Conservation (phyloP, 1,140 invertebrate species). For the Laupala kohalensis region DNA sequence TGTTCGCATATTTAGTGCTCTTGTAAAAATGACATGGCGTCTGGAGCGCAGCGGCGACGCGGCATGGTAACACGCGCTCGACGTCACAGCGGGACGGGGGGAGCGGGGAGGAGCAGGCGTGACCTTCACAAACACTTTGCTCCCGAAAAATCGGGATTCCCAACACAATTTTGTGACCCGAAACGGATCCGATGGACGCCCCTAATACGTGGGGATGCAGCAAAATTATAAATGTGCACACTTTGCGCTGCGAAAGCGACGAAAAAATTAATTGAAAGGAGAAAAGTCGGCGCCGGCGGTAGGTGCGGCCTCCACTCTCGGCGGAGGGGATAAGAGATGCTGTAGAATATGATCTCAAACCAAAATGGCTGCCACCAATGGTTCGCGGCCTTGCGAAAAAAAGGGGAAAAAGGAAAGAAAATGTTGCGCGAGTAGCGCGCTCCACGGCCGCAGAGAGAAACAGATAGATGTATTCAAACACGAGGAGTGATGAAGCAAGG, state of each 20-base stretch:
- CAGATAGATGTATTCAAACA: not conserved
- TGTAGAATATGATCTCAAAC: not conserved
- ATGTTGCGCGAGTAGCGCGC: not conserved
- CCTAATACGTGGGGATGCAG: not conserved
- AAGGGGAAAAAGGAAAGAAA: too few species aligned
- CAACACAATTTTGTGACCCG: not conserved
- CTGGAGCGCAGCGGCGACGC: not conserved
- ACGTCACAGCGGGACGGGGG: not conserved
- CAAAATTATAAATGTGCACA: not conserved
- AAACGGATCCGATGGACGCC: not conserved
- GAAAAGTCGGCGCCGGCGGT: not conserved
- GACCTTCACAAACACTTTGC: not conserved
- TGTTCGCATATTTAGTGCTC: not conserved
- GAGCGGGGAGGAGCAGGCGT: not conserved
- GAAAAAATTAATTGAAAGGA: conserved; percentile 5
- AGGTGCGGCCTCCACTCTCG: not conserved
- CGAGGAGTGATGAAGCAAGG: not conserved
- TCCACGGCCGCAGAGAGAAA: not conserved
- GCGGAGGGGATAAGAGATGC: not conserved
- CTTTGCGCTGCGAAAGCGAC: not conserved
- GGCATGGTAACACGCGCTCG: not conserved
- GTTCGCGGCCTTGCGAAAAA: conserved; percentile 1
- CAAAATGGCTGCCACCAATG: conserved; percentile 4
- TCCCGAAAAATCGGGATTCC: not conserved
- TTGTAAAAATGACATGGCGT: not conserved